These are phyloP conservation scores for Drosophila meridiana DNA, from an alignment of 2,888 invertebrate genomes.

Conservation along the genomic window DNA sequence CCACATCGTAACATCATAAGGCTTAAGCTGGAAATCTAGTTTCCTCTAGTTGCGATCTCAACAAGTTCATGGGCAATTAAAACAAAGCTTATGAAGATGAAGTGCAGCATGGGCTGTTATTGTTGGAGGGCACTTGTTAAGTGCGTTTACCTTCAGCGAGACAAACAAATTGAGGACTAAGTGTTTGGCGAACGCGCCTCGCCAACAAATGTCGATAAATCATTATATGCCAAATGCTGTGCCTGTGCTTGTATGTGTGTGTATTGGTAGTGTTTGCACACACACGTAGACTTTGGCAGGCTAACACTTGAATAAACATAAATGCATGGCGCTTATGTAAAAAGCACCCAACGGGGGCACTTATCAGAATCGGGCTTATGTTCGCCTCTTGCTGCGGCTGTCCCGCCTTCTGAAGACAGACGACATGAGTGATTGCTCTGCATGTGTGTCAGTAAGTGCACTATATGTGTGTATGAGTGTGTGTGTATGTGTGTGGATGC, in stretches of 20 bases:
- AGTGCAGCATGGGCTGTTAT: slow-evolving; percentile 21
- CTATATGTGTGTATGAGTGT: background rate
- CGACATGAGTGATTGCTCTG: slow-evolving; percentile 70
- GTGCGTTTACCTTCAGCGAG: slow-evolving; percentile 52
- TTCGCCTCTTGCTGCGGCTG: slow-evolving; percentile 23
- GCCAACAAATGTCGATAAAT: slow-evolving; percentile 70
- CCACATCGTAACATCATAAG: no score
- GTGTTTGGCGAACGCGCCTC: slow-evolving; percentile 47
- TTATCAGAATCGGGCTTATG: slow-evolving; percentile 54
- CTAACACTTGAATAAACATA: slow-evolving; percentile 77
- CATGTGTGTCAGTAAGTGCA: slow-evolving; percentile 49
- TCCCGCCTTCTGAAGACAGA: slow-evolving; percentile 15
- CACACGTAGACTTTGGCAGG: slow-evolving; percentile 38
- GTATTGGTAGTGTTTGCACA: slow-evolving; percentile 44
- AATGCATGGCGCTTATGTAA: slow-evolving; percentile 71
- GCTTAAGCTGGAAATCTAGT: background rate
- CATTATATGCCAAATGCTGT: slow-evolving; percentile 67
- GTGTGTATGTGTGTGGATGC: slow-evolving; percentile 33
- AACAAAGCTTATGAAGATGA: slow-evolving; percentile 7
- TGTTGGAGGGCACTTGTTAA: slow-evolving; percentile 37
- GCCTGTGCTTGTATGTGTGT: slow-evolving; percentile 22
- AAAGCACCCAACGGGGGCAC: slow-evolving; percentile 74
- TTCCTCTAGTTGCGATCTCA: background rate
- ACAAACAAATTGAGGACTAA: slow-evolving; percentile 62
- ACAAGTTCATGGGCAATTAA: slow-evolving; percentile 12